Base-by-base conservation (phyloP, 2,888 invertebrate species). In the Cosmopolites sordidus region DNA sequence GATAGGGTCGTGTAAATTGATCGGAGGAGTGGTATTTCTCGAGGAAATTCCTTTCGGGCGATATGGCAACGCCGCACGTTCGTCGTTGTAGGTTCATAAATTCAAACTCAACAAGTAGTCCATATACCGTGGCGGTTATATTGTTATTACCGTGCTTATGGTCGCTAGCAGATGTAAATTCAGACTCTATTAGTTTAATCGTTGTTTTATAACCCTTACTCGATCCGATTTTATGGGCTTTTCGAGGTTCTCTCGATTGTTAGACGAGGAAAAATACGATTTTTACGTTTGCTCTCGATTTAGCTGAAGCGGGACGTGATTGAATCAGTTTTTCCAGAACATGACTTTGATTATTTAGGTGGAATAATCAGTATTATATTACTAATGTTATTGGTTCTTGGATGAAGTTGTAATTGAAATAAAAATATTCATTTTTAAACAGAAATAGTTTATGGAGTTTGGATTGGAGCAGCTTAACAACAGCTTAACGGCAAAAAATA, bases 81-180 rank as follows among this genome's bases (percentile, higher is more conserved):
- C 43, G 44, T 50, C 45, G 53, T 62, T 42, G 53, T 49, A 47
- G 65, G 68, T 72, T 72, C 75, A 75, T 75, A 75, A 75, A 75
- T 75, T 73, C 69, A 68, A 55, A 67, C 73, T 75, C 75, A 75
- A 75, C 75, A 75, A 75, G 75, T 75, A 73, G 74, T 71, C 73
- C 71, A 74, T 74, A 73, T 71, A 73, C 70, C 66, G 69, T 66
- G 68, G 69, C 69, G 70, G 72, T 74, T 74, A 73, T 74, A 74
- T 75, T 74, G 74, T 75, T 75, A 75, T 74, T 74, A 74, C 73
- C 67, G 70, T 71, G 70, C 73, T 74, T 73, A 73, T 72, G 73
- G 73, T 70, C 73, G 72, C 71, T 70, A 73, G 69, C 73, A 73
- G 72, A 73, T 73, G 73, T 72, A 73, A 72, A 73, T 73, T 71